Evolutionary conservation across 2,888 invertebrate species (phyloP).

Genomic region (Zaprionus lineosus): DNA sequence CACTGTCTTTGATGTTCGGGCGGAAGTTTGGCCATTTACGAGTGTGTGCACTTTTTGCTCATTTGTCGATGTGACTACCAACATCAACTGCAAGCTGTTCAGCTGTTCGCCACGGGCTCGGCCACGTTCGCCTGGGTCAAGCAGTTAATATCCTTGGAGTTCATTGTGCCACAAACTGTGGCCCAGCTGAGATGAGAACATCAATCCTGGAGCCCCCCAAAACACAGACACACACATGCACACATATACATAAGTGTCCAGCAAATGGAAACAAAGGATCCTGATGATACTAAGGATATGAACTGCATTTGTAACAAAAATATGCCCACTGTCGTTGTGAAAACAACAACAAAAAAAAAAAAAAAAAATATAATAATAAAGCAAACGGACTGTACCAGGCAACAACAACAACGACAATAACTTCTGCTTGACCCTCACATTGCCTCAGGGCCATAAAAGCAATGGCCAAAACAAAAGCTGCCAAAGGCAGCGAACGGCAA

Average conservation of each 20-base stretch:
- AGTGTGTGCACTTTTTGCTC: constrained; percentile 55
- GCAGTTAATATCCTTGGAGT: constrained; percentile 22
- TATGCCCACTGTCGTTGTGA: constrained; percentile 43
- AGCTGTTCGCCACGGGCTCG: too few species aligned
- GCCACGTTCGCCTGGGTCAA: constrained; percentile 24
- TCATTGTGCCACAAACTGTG: constrained; percentile 41
- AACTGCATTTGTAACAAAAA: constrained; percentile 53
- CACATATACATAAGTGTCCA: constrained; percentile 42
- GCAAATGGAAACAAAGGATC: constrained; percentile 62
- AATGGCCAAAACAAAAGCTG: constrained; percentile 33
- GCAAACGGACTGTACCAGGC: constrained; percentile 33
- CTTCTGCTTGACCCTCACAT: constrained; percentile 3
- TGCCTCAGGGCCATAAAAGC: constrained; percentile 46
- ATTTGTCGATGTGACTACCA: constrained; percentile 45
- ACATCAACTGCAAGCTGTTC: constrained; percentile 10
- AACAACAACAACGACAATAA: constrained; percentile 8
- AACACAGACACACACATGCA: background rate
- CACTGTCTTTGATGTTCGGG: constrained; percentile 36
- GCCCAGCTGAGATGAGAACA: constrained; percentile 29
- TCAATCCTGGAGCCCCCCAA: constrained; percentile 19
- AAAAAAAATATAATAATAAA: background rate
- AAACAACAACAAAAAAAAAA: constrained; percentile 21
- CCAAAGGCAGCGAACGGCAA: constrained; percentile 7
- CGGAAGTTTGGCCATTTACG: constrained; percentile 48
- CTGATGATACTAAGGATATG: constrained; percentile 34